A percentile compares a stretch with the other conserved stretches of the same genome.
Evolutionary conservation across 1,140 invertebrate species (phyloP).

Genomic region (Lepidurus apus): DNA sequence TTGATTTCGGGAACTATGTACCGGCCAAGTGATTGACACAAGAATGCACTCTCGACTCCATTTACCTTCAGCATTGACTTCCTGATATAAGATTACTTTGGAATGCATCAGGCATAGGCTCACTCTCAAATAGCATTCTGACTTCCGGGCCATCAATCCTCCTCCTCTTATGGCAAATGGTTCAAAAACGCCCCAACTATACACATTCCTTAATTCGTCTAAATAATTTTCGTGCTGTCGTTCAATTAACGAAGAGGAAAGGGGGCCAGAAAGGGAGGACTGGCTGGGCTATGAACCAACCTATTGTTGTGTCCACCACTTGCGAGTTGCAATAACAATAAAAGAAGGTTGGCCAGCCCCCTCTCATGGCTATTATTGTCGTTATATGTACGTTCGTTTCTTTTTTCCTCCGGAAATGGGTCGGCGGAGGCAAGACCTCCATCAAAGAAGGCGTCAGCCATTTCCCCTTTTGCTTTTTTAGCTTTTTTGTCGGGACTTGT

Average conservation of each 20-base stretch:
- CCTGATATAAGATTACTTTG: slow-evolving; percentile 6
- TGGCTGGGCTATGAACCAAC: neutral
- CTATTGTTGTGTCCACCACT: neutral
- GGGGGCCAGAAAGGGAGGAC: neutral
- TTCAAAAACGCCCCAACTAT: neutral
- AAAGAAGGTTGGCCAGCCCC: neutral
- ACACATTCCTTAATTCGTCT: neutral
- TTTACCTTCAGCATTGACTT: neutral
- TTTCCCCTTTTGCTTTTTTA: neutral
- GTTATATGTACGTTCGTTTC: neutral
- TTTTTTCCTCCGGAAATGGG: neutral
- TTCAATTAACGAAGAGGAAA: neutral
- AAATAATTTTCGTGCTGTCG: neutral
- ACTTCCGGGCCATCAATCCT: neutral
- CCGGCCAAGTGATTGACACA: neutral
- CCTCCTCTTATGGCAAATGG: neutral
- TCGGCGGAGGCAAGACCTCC: neutral
- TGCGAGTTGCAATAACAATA: neutral
- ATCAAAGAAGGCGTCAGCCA: slow-evolving; percentile 6
- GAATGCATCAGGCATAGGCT: neutral
- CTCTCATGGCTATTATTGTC: neutral
- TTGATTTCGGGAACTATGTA: neutral
- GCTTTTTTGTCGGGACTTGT: neutral
- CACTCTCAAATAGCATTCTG: neutral
- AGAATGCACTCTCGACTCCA: slow-evolving; percentile 17